Evolutionary conservation across 2,797 vertebrate species (phyloP), one percentile per base, ranked within the genome.

Genomic region (Masticophis lateralis): DNA sequence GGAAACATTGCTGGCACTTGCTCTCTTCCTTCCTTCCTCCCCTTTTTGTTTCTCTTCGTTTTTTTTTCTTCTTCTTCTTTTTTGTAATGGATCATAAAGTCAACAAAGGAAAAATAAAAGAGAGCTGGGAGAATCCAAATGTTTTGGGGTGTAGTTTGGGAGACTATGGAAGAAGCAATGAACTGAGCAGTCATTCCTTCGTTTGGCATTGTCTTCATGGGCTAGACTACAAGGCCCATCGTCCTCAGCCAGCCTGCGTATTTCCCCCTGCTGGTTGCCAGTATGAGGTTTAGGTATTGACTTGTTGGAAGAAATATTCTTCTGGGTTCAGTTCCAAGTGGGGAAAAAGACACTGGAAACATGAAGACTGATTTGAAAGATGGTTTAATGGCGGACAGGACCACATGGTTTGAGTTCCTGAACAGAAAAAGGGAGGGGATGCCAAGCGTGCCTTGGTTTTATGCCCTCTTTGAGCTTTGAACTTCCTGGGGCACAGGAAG

Each of bases 81-180:
- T 66, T 25, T 74, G 97, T 97, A 96, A 97, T 95, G 96, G 96
- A 97, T 97, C 97, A 97, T 98, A 98, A 98, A 98, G 97, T 94
- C 97, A 89, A 28, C 97, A 95, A 96, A 97, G 97, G 97, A 97
- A 97, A 98, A 98, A 98, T 96, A 98, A 98, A 98, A 96, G 98
- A 96, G 97, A 97, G 97, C 97, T 95, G 96, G 95, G 98, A 98
- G 98, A 98, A 97, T 98, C 97, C 96, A 93, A 96, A 96, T 95
- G 95, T 96, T 97, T 95, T n/a, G 96, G 98, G 97, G 97, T 96
- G 95, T 96, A 94, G 95, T 66, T 95, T 95, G 96, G 96, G 96
- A 98, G 97, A 98, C 98, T 97, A 97, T 92, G 96, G 96, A 97
- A 97, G 96, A 97, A 97, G 95, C 74, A 12, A 83, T 25, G 43